Percentiles rank a stretch among this genome's conserved stretches.
Evolutionary conservation across 2,888 invertebrate species (phyloP).

Genomic region (Dione vanillae): DNA sequence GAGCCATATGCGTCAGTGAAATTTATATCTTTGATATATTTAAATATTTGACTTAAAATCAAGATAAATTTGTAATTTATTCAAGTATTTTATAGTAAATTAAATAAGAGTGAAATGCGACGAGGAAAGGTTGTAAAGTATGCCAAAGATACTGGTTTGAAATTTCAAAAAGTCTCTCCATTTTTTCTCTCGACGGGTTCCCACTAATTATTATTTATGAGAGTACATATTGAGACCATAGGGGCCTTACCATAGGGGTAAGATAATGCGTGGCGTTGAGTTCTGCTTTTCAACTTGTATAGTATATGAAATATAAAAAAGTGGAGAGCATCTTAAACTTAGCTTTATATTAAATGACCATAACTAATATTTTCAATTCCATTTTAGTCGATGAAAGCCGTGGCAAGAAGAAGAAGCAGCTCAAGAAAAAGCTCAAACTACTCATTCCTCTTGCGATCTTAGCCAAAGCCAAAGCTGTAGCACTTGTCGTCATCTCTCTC

Average conservation of each 20-base stretch:
- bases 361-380: not conserved
- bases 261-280: too few species aligned
- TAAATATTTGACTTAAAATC: not conserved
- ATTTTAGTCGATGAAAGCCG: constrained; percentile 66
- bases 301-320: too few species aligned
- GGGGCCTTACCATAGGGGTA: too few species aligned
- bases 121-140: constrained; percentile 46
- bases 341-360: too few species aligned
- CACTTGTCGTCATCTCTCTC: constrained; percentile 86
- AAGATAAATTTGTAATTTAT: constrained; percentile 6
- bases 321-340: too few species aligned
- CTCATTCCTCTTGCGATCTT: constrained; percentile 84
- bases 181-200: constrained; percentile 42
- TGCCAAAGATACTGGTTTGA: constrained; percentile 50
- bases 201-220: constrained; percentile 41
- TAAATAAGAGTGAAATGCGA: constrained; percentile 47
- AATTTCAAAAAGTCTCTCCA: constrained; percentile 48
- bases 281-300: too few species aligned
- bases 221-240: not conserved
- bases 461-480: constrained; percentile 87
- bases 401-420: constrained; percentile 89
- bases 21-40: not conserved
- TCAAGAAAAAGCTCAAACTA: constrained; percentile 78
- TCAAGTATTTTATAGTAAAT: constrained; percentile 32
- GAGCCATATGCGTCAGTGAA: too few species aligned